These are phyloP conservation scores for Leucoma salicis DNA, from an alignment of 2,888 invertebrate species.

Conservation along the genomic window DNA sequence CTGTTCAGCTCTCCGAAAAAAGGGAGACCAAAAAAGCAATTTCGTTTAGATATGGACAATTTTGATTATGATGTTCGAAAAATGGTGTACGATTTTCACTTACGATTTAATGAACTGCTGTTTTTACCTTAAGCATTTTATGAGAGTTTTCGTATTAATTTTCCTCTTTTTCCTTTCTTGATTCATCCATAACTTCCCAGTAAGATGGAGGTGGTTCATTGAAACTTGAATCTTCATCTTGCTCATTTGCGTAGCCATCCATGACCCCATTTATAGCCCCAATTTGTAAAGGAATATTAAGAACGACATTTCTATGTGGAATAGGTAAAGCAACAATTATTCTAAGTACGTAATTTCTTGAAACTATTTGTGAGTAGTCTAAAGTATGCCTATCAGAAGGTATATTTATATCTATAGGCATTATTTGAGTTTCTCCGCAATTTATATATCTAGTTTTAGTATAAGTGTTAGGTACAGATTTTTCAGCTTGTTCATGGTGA, in stretches of 20 bases:
- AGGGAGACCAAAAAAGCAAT: too few relatives aligned
- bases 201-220: constrained; percentile 36
- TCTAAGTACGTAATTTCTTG: constrained; percentile 35
- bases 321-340: constrained; percentile 36
- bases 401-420: constrained; percentile 21
- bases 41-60: too few relatives aligned
- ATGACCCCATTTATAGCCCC: constrained; percentile 17
- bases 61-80: too few relatives aligned
- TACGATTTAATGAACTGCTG: too few relatives aligned
- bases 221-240: background rate
- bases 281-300: constrained; percentile 41
- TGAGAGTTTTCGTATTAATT: too few relatives aligned
- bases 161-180: too few relatives aligned
- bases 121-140: too few relatives aligned
- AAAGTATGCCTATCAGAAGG: constrained; percentile 23
- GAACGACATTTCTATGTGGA: constrained; percentile 35
- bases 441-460: constrained; percentile 28
- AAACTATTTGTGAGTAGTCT: constrained; percentile 36
- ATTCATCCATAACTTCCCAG: constrained; percentile 40
- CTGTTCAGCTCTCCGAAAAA: too few relatives aligned
- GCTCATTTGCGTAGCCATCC: background rate
- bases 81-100: too few relatives aligned
- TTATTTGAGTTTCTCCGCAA: constrained; percentile 24
- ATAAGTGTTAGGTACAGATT: constrained; percentile 31
- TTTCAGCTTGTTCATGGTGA: constrained; percentile 5